Evolutionary conservation across 2,797 vertebrate genomes (phyloP).

Genomic region (Gastrophryne carolinensis): DNA sequence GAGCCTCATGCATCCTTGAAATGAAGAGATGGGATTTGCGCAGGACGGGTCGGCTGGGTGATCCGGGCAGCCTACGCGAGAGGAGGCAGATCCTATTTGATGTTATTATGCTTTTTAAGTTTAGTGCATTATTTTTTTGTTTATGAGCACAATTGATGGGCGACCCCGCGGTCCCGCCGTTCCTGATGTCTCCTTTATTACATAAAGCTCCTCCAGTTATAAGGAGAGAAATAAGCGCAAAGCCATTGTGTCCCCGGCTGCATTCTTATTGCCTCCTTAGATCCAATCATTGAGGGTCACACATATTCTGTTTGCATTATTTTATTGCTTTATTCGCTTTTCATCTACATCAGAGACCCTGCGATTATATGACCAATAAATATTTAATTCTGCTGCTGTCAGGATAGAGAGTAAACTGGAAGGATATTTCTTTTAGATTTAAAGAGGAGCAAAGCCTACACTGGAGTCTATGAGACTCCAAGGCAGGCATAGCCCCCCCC

Average conservation of each 20-base stretch:
- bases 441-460: no score
- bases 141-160: conserved; percentile 59
- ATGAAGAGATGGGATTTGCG: conserved; percentile 78
- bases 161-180: conserved; percentile 61
- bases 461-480: no score
- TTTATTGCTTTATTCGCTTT: conserved; percentile 22
- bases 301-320: conserved; percentile 12
- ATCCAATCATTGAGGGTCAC: conserved; percentile 7
- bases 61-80: conserved; percentile 82
- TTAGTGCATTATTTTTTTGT: conserved; percentile 64
- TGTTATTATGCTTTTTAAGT: conserved; percentile 54
- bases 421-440: no score
- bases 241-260: not conserved
- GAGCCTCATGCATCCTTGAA: conserved; percentile 95
- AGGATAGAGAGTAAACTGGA: no score
- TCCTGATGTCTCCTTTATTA: conserved; percentile 54
- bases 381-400: not conserved
- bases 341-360: not conserved
- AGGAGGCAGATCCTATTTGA: conserved; percentile 54
- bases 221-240: not conserved
- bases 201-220: conserved; percentile 29
- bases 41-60: conserved; percentile 75
- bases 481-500: no score
- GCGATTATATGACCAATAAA: not conserved
- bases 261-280: not conserved